These are phyloP conservation scores for Orestias chungarensis DNA, from an alignment of 2,797 vertebrate species.

Conservation along the genomic window DNA sequence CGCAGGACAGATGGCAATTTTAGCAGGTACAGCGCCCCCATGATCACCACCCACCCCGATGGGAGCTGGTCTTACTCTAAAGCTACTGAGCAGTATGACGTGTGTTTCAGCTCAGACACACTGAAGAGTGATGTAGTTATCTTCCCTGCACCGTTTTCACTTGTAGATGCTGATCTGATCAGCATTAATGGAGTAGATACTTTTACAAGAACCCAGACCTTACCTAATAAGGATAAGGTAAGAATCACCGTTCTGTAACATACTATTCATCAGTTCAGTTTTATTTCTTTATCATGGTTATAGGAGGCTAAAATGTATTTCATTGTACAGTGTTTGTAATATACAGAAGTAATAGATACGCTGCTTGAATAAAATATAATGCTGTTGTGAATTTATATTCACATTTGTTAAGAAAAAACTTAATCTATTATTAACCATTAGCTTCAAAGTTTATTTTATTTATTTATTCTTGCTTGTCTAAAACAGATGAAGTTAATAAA, in stretches of 20 bases:
- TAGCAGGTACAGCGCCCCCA: too few species aligned
- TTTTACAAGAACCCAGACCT: conserved; percentile 60
- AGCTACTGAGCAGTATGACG: conserved; percentile 1
- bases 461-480: too few species aligned
- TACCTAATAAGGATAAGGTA: conserved; percentile 46
- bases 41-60: conserved; percentile 61
- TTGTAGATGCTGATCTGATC: conserved; percentile 60
- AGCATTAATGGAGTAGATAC: conserved; percentile 66
- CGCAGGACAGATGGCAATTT: conserved; percentile 42
- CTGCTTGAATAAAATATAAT: too few species aligned
- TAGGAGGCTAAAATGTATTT: too few species aligned
- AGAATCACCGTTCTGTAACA: neutral
- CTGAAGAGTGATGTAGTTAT: conserved; percentile 49
- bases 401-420: too few species aligned
- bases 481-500: too few species aligned
- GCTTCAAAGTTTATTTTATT: too few species aligned
- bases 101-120: conserved; percentile 4
- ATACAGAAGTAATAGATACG: neutral
- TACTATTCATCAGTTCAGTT: neutral
- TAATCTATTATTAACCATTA: too few species aligned
- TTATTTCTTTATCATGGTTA: neutral
- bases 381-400: neutral
- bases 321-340: neutral
- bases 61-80: conserved; percentile 43
- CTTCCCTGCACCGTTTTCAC: conserved; percentile 53